Conservation (phyloP, 2,888 invertebrate species). For the Eupithecia pulchellata region DNA sequence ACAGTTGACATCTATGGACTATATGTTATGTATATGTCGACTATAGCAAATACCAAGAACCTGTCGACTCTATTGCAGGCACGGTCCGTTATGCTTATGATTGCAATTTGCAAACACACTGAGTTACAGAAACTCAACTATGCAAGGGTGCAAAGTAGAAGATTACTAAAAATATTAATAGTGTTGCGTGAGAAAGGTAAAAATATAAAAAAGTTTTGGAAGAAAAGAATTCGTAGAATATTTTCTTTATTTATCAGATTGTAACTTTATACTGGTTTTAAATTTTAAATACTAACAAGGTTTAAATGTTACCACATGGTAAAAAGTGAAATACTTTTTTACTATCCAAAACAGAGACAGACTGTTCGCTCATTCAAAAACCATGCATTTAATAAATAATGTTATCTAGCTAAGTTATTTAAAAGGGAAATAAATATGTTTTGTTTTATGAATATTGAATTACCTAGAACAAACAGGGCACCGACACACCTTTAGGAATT, state of each 20-base stretch:
- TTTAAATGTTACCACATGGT: too few relatives aligned
- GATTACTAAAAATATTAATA: not conserved
- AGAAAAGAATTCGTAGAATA: not conserved
- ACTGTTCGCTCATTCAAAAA: not conserved
- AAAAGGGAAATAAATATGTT: constrained; percentile 24
- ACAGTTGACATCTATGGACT: constrained; percentile 41
- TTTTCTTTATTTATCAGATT: not conserved
- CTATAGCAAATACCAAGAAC: constrained; percentile 36
- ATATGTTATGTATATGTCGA: constrained; percentile 34
- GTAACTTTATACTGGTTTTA: too few relatives aligned
- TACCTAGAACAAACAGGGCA: constrained; percentile 26
- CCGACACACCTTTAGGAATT: constrained; percentile 27
- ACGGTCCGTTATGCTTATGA: constrained; percentile 46
- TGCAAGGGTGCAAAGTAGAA: not conserved
- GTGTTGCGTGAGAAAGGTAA: not conserved
- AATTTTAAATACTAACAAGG: too few relatives aligned
- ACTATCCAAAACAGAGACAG: too few relatives aligned
- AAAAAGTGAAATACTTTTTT: not conserved
- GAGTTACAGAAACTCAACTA: constrained; percentile 1
- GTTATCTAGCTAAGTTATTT: not conserved
- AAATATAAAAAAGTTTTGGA: not conserved
- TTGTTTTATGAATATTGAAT: constrained; percentile 43
- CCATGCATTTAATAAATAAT: not conserved
- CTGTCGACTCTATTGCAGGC: constrained; percentile 37
- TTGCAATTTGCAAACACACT: constrained; percentile 43